These are phyloP conservation scores for Melanotaenia maccullochi DNA, from an alignment of 2,797 vertebrate species.

Conservation along the genomic window DNA sequence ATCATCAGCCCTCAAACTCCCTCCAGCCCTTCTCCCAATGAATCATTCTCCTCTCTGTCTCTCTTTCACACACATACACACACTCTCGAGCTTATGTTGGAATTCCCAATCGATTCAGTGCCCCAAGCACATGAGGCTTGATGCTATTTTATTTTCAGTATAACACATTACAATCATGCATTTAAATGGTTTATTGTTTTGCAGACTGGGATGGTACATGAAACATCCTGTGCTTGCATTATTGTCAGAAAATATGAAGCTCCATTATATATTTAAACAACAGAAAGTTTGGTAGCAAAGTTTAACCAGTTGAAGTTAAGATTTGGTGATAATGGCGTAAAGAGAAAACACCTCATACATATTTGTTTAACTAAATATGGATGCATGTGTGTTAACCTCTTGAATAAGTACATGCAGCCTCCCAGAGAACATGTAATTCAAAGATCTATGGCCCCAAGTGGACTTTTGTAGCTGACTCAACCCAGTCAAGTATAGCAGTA, in stretches of 20 bases:
- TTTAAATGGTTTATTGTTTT: slow-evolving; percentile 69
- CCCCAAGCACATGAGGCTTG: slow-evolving; percentile 71
- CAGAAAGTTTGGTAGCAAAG: slow-evolving; percentile 21
- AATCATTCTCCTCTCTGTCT: slow-evolving; percentile 73
- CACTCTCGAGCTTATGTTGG: slow-evolving; percentile 71
- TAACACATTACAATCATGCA: slow-evolving; percentile 70
- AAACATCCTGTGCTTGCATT: slow-evolving; percentile 39
- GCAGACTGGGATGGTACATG: slow-evolving; percentile 34
- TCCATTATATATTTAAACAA: slow-evolving; percentile 39
- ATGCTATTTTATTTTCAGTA: slow-evolving; percentile 71
- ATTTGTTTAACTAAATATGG: not conserved
- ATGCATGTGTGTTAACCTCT: not conserved
- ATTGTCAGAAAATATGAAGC: slow-evolving; percentile 50
- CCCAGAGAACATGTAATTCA: not conserved
- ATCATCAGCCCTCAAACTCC: slow-evolving; percentile 78
- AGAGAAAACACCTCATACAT: not conserved
- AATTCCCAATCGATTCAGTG: slow-evolving; percentile 77
- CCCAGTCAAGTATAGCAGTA: not conserved
- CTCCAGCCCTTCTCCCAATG: slow-evolving; percentile 63
- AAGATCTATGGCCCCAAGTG: not conserved
- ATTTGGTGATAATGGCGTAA: not conserved
- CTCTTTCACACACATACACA: slow-evolving; percentile 14
- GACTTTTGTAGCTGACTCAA: not conserved
- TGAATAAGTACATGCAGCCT: not conserved
- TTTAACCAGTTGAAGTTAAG: slow-evolving; percentile 18